These are phyloP conservation scores for Phrixothrix hirtus DNA, from an alignment of 2,888 invertebrate genomes.

Conservation along the genomic window DNA sequence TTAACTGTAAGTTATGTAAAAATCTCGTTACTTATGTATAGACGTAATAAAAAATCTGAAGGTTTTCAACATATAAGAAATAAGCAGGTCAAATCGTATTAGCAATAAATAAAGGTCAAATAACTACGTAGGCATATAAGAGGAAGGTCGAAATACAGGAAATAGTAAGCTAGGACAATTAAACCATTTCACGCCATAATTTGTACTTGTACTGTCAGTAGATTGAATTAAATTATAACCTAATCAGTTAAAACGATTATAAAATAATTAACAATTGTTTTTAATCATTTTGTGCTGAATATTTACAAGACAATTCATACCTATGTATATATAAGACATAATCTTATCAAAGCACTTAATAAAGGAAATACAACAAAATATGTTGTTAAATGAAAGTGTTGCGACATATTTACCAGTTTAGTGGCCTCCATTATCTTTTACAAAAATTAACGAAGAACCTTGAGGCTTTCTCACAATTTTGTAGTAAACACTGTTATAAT, in stretches of 20 bases:
- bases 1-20: too few species aligned
- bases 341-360: slow-evolving; percentile 22
- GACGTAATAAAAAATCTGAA: slow-evolving; percentile 26
- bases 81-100: slow-evolving; percentile 27
- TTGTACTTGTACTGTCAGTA: not conserved
- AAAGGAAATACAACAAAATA: slow-evolving; percentile 20
- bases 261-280: too few species aligned
- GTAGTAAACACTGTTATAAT: slow-evolving; percentile 9
- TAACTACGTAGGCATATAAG: slow-evolving; percentile 25
- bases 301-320: too few species aligned
- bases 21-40: slow-evolving; percentile 6
- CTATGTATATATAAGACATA: too few species aligned
- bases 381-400: slow-evolving; percentile 12
- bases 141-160: slow-evolving; percentile 28
- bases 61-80: slow-evolving; percentile 28
- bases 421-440: slow-evolving; percentile 11
- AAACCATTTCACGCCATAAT: slow-evolving; percentile 1
- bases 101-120: slow-evolving; percentile 25
- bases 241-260: too few species aligned
- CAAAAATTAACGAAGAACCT: slow-evolving; percentile 4
- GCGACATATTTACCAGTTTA: slow-evolving; percentile 5
- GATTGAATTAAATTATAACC: not conserved
- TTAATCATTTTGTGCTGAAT: too few species aligned
- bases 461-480: not conserved
- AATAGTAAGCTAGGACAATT: slow-evolving; percentile 14